These are phyloP conservation scores for Drosophila auraria DNA, from an alignment of 1,140 invertebrate genomes.

Conservation along the genomic window DNA sequence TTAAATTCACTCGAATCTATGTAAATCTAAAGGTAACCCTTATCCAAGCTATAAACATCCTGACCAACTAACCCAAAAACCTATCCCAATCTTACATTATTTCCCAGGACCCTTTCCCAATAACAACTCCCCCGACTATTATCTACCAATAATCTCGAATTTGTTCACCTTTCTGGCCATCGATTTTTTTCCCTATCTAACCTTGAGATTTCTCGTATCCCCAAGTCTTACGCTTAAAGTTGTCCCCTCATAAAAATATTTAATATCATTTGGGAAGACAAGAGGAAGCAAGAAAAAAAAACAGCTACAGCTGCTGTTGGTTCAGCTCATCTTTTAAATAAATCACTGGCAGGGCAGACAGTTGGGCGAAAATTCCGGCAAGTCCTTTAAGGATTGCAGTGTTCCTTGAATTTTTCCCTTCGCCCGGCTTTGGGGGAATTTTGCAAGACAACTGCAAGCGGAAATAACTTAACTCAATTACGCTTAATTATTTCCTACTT, in stretches of 20 bases:
- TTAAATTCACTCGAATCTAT: too few species aligned
- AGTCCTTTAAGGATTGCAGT: conserved; percentile 31
- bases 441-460: conserved; percentile 61
- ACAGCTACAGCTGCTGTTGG: conserved; percentile 12
- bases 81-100: not conserved
- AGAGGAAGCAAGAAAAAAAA: not conserved
- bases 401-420: not conserved
- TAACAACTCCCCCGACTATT: not conserved
- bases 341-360: conserved; percentile 49
- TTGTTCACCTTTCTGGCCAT: conserved; percentile 9
- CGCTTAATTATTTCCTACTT: conserved; percentile 84
- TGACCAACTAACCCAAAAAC: not conserved
- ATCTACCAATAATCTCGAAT: not conserved
- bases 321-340: conserved; percentile 30
- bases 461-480: conserved; percentile 84
- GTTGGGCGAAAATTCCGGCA: conserved; percentile 5
- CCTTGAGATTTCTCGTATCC: not conserved
- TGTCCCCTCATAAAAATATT: conserved; percentile 29
- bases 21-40: too few species aligned
- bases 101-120: not conserved
- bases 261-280: not conserved
- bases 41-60: not conserved
- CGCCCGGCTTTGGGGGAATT: conserved; percentile 6
- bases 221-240: not conserved
- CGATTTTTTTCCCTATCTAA: conserved; percentile 6